A percentile compares a stretch with the other conserved stretches of the same genome.
Conservation (phyloP, 2,797 vertebrate species). For the Telmatherina bonti region DNA sequence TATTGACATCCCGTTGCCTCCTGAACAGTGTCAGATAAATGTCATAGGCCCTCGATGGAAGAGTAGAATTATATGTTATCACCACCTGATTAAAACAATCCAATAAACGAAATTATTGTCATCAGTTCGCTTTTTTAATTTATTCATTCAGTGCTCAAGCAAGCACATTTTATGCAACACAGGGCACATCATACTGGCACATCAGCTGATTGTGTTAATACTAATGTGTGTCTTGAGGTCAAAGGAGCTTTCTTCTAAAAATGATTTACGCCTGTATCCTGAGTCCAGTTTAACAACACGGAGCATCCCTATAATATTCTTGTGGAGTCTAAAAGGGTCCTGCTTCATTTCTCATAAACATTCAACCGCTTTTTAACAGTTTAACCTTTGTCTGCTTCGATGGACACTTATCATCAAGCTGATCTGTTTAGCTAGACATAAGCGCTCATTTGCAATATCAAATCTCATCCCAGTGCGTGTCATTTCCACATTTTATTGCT, state of each 20-base stretch:
- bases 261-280: constrained; percentile 50
- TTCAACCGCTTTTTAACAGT: constrained; percentile 7
- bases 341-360: constrained; percentile 18
- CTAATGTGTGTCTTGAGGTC: constrained; percentile 68
- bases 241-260: constrained; percentile 44
- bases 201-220: constrained; percentile 55
- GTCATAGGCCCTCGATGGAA: constrained; percentile 12
- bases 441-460: background rate
- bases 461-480: background rate
- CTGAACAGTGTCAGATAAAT: constrained; percentile 24
- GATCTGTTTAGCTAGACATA: background rate
- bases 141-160: constrained; percentile 13
- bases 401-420: background rate
- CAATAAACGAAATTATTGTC: constrained; percentile 18
- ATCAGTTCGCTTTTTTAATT: background rate
- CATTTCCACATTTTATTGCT: constrained; percentile 14
- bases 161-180: constrained; percentile 12
- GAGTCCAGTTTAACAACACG: constrained; percentile 49
- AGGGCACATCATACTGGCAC: constrained; percentile 30
- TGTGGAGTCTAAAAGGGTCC: constrained; percentile 20
- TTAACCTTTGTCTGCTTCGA: background rate
- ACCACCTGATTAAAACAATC: constrained; percentile 20
- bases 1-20: constrained; percentile 10
- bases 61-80: background rate
- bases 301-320: constrained; percentile 25